Evolutionary conservation across 1,140 invertebrate genomes (phyloP).

Genomic region (Polypedilum pembai): DNA sequence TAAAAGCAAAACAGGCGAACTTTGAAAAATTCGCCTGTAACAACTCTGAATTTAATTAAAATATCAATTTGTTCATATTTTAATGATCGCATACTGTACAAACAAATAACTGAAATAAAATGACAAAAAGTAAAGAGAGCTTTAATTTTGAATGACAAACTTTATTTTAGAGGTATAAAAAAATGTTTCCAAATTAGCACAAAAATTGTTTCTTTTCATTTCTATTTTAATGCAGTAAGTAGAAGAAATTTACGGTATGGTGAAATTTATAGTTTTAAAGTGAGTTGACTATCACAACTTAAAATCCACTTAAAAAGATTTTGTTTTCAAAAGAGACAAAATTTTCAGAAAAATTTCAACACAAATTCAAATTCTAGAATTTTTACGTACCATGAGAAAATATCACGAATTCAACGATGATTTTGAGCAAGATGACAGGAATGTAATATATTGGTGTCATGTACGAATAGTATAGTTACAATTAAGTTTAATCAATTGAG

Average conservation of each 20-base stretch:
- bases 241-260: background rate
- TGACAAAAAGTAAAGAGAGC: too few species aligned
- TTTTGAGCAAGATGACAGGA: background rate
- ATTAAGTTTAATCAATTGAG: slow-evolving; percentile 56
- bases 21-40: too few species aligned
- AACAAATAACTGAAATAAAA: too few species aligned
- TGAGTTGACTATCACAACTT: background rate
- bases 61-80: too few species aligned
- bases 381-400: background rate
- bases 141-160: background rate
- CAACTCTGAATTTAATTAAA: too few species aligned
- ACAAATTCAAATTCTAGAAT: background rate
- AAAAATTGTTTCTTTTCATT: background rate
- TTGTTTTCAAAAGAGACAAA: slow-evolving; percentile 1
- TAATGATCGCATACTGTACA: too few species aligned
- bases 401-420: background rate
- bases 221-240: background rate
- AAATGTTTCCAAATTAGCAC: background rate
- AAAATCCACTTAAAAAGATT: background rate
- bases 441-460: background rate
- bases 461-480: background rate
- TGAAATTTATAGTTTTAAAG: background rate
- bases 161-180: background rate
- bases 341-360: background rate
- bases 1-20: too few species aligned